phyloP scores from a whole-genome alignment of 2,113 vertebrate species.

The Hippocampus guttulatus region DNA sequence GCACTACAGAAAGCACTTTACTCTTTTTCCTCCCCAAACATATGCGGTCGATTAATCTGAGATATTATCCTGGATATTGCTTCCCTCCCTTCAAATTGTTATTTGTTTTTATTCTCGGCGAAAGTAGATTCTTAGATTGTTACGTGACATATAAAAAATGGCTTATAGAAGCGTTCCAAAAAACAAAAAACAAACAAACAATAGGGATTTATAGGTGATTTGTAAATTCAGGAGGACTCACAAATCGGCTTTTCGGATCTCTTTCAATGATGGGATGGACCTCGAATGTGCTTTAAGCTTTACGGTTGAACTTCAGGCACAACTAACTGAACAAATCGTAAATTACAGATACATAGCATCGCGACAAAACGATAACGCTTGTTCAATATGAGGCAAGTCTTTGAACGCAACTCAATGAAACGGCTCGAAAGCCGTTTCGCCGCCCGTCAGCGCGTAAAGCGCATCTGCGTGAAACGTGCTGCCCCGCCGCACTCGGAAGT shows the following conservation, averaged over 20 bases:
- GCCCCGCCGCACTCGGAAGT: not conserved
- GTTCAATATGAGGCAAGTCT: not conserved
- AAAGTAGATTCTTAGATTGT: not conserved
- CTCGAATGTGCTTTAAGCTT: no score
- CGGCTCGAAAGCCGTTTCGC: not conserved
- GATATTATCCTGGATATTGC: not conserved
- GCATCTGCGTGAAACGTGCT: constrained; percentile 8
- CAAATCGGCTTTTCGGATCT: no score
- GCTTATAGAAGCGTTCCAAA: no score
- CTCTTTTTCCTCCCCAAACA: not conserved
- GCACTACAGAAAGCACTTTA: constrained; percentile 22
- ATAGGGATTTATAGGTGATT: no score
- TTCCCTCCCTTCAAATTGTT: not conserved
- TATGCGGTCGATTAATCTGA: constrained; percentile 2
- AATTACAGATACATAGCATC: not conserved
- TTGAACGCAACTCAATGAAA: not conserved
- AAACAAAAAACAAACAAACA: no score
- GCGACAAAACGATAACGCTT: not conserved
- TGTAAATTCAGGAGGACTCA: no score
- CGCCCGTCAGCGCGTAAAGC: not conserved
- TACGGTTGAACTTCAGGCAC: no score
- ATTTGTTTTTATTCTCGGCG: not conserved
- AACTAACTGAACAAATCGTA: no score
- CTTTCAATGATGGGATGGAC: no score
- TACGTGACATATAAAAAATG: not conserved